phyloP scores from a whole-genome alignment of 2,797 vertebrate genomes.

The Lagodon rhomboides region DNA sequence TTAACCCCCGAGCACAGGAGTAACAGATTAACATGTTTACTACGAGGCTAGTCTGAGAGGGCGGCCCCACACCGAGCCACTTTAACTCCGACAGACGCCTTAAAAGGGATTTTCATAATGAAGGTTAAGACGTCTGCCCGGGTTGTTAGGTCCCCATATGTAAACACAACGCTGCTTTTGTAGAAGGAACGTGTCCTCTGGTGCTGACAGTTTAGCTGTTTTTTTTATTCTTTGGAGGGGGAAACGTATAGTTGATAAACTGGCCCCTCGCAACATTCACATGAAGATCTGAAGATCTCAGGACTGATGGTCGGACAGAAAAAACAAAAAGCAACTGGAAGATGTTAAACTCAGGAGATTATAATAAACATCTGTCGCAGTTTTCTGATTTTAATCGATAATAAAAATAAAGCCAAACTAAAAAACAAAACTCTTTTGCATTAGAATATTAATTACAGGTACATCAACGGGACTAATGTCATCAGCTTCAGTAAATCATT shows the following conservation, averaged over 20 bases:
- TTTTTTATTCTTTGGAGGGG: neutral
- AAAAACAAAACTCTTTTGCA: neutral
- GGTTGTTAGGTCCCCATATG: slow-evolving; percentile 5
- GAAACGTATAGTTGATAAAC: no score
- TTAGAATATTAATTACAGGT: no score
- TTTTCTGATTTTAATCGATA: neutral
- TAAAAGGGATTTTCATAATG: slow-evolving; percentile 56
- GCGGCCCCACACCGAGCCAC: slow-evolving; percentile 6
- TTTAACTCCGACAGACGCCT: slow-evolving; percentile 30
- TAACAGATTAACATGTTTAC: slow-evolving; percentile 66
- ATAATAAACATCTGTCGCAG: neutral
- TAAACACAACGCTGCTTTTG: slow-evolving; percentile 11
- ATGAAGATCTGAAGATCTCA: no score
- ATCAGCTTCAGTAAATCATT: no score
- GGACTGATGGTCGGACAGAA: neutral
- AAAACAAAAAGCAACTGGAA: neutral
- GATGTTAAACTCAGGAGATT: neutral
- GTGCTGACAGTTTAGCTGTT: neutral
- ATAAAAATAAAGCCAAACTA: neutral
- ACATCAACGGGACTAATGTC: no score
- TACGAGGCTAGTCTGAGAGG: slow-evolving; percentile 15
- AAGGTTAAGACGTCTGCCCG: slow-evolving; percentile 42
- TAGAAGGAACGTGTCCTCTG: neutral
- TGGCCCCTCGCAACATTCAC: no score
- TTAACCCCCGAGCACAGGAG: slow-evolving; percentile 19